phyloP scores from a whole-genome alignment of 37 sponge, comb jelly and placozoan genomes.

The Aphrocallistes beatrix region DNA sequence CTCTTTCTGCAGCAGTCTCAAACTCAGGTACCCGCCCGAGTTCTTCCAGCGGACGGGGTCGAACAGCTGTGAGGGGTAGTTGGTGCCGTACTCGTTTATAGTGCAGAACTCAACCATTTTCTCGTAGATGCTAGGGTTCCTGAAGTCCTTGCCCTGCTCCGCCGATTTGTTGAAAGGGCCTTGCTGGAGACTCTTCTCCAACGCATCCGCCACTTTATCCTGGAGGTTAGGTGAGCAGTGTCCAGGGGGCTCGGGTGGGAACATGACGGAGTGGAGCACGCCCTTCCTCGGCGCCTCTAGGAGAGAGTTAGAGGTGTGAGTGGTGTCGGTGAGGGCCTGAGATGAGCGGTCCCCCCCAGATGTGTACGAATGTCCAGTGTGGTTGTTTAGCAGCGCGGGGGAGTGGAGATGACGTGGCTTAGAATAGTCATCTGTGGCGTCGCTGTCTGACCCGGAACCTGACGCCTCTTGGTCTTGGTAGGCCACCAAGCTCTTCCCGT shows the following conservation, averaged over 20 bases:
- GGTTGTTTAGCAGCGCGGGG: too few species aligned
- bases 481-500: not conserved
- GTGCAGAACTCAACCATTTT: constrained; percentile 41
- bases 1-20: constrained; percentile 18
- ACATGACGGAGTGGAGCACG: constrained; percentile 24
- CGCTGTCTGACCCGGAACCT: not conserved
- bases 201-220: constrained; percentile 28
- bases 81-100: constrained; percentile 62
- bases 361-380: not conserved
- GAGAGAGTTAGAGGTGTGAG: not conserved
- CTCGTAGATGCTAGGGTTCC: constrained; percentile 64
- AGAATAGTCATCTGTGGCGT: too few species aligned
- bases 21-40: constrained; percentile 37
- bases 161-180: constrained; percentile 33
- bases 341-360: not conserved
- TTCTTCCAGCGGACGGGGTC: constrained; percentile 52
- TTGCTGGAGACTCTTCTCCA: constrained; percentile 29
- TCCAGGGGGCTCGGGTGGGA: constrained; percentile 21
- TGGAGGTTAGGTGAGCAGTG: constrained; percentile 10
- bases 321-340: not conserved
- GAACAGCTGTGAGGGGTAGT: constrained; percentile 39
- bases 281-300: not conserved
- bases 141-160: constrained; percentile 44
- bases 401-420: too few species aligned
- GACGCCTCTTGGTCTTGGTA: not conserved